Evolutionary conservation across 2,113 vertebrate genomes (phyloP).

Genomic region (Microcebus lehilahytsara): DNA sequence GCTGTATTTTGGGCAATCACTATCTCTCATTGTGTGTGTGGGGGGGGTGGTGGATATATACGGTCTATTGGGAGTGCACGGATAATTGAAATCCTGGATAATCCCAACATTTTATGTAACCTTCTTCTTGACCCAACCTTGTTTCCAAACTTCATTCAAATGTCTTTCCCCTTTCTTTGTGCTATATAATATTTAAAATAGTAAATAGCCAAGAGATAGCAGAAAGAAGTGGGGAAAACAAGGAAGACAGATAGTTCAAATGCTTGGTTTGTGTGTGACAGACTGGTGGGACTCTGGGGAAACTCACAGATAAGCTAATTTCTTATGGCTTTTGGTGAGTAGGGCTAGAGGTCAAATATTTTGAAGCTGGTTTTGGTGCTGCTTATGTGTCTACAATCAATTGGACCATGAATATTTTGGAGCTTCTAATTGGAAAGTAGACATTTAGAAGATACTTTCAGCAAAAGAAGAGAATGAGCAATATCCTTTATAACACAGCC

Average conservation of each 20-base stretch:
- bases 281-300: background rate
- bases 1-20: background rate
- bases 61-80: background rate
- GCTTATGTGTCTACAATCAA: background rate
- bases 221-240: background rate
- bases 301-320: background rate
- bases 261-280: background rate
- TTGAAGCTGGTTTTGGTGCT: background rate
- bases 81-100: background rate
- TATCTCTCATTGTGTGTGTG: background rate
- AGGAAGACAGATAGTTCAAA: background rate
- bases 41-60: background rate
- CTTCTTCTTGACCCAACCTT: conserved; percentile 1
- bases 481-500: conserved; percentile 3
- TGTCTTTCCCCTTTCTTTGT: background rate
- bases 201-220: background rate
- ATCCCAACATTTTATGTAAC: background rate
- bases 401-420: conserved; percentile 1
- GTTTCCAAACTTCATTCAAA: background rate
- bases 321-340: background rate
- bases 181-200: background rate
- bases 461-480: conserved; percentile 33
- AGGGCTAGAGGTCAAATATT: background rate
- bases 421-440: conserved; percentile 30
- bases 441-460: conserved; percentile 55